Conservation (phyloP, 2,888 invertebrate species). For the Agrochola lychnidis region DNA sequence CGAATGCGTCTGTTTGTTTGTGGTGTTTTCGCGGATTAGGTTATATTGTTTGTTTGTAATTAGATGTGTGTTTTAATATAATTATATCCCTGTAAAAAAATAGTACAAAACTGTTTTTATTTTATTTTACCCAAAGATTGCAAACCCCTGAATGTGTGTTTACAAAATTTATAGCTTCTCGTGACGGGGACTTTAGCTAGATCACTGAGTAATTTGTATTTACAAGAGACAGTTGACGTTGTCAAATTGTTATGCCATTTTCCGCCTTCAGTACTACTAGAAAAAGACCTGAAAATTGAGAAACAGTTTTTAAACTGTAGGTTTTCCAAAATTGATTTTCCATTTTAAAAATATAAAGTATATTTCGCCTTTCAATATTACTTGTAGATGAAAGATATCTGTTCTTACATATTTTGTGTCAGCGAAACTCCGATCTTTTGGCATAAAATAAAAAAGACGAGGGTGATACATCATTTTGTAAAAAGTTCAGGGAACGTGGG, state of each 20-base stretch:
- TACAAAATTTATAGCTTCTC: too few species aligned
- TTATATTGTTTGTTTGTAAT: too few species aligned
- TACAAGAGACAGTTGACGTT: not conserved
- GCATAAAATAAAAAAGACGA: conserved; percentile 18
- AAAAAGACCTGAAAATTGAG: not conserved
- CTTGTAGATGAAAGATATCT: conserved; percentile 21
- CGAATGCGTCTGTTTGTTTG: too few species aligned
- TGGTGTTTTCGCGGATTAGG: too few species aligned
- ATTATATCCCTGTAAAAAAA: too few species aligned
- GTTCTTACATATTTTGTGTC: conserved; percentile 29
- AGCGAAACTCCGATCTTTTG: conserved; percentile 20
- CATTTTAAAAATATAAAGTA: conserved; percentile 5
- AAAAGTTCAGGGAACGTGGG: not conserved
- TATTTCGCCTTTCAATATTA: conserved; percentile 23
- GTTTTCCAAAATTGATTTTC: conserved; percentile 14
- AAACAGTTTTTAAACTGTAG: conserved; percentile 9
- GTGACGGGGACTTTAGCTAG: too few species aligned
- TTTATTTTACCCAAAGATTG: too few species aligned
- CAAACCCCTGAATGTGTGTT: too few species aligned
- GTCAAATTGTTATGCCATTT: conserved; percentile 22
- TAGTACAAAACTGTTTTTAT: too few species aligned
- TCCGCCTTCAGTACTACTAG: not conserved
- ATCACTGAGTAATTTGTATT: too few species aligned
- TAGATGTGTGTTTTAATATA: too few species aligned
- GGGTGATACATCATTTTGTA: not conserved